Percentiles rank a stretch among this genome's conserved stretches.
Evolutionary conservation across 2,113 vertebrate genomes (phyloP).

Genomic region (Coptodon rendalli): DNA sequence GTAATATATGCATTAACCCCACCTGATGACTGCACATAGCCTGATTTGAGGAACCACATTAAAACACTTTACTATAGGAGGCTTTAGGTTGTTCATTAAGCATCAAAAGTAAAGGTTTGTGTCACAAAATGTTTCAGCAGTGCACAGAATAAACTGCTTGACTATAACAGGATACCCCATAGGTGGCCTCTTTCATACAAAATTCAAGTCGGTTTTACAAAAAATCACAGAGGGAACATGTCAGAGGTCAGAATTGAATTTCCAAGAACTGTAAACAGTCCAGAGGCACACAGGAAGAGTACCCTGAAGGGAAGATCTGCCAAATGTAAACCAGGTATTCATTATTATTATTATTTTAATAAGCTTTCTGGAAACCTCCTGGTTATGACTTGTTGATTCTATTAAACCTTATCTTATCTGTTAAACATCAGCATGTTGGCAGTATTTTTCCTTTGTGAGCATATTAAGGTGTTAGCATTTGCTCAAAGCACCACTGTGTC

Average conservation of each 20-base stretch:
- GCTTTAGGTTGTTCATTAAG: not conserved
- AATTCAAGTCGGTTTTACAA: not conserved
- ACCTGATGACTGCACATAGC: not conserved
- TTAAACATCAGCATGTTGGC: not conserved
- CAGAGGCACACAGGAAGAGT: not conserved
- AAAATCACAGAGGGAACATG: not conserved
- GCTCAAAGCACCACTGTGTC: not conserved
- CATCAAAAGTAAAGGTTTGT: not conserved
- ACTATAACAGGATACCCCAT: not conserved
- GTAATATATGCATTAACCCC: not conserved
- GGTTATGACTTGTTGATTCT: not conserved
- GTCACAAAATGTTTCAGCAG: not conserved
- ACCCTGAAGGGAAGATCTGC: not conserved
- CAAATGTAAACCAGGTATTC: not conserved
- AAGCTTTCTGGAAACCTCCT: not conserved
- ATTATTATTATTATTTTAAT: not conserved
- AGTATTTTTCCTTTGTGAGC: not conserved
- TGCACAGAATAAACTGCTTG: not conserved
- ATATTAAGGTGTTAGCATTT: not conserved
- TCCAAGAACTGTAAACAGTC: not conserved
- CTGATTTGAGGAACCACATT: not conserved
- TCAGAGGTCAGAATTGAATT: not conserved
- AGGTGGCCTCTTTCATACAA: not conserved
- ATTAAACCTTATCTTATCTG: not conserved
- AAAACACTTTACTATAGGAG: not conserved